A percentile compares a stretch with the other conserved stretches of the same genome.
Evolutionary conservation across 2,113 vertebrate genomes (phyloP).

Genomic region (Riparia riparia): DNA sequence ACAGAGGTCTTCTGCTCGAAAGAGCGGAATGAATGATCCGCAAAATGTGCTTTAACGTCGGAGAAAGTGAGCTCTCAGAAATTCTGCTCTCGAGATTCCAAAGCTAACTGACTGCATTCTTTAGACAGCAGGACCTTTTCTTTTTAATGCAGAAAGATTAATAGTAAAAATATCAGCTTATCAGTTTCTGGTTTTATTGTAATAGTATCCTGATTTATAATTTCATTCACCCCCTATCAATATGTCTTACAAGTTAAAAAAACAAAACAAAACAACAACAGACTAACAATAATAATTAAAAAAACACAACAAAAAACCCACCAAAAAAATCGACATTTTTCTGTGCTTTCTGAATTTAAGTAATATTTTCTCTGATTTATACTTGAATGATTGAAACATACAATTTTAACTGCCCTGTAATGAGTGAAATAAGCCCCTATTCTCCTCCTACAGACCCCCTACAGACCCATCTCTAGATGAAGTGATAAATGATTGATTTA

Average conservation of each 20-base stretch:
- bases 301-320: background rate
- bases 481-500: background rate
- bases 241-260: background rate
- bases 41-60: background rate
- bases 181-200: background rate
- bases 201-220: background rate
- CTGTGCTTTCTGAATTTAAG: background rate
- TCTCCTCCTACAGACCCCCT: background rate
- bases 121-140: background rate
- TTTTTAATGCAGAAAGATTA: background rate
- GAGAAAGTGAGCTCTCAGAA: background rate
- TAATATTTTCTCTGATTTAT: background rate
- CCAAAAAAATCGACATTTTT: background rate
- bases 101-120: background rate
- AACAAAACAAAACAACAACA: too few relatives aligned
- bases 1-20: slow-evolving; percentile 8
- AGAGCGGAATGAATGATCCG: slow-evolving; percentile 14
- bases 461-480: background rate
- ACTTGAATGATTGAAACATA: background rate
- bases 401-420: background rate
- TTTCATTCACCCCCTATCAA: background rate
- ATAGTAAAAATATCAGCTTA: background rate
- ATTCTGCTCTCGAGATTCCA: background rate
- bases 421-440: background rate
- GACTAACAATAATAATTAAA: too few relatives aligned